Evolutionary conservation across 1,140 invertebrate genomes (phyloP).

Genomic region (Cheumatopsyche charites): DNA sequence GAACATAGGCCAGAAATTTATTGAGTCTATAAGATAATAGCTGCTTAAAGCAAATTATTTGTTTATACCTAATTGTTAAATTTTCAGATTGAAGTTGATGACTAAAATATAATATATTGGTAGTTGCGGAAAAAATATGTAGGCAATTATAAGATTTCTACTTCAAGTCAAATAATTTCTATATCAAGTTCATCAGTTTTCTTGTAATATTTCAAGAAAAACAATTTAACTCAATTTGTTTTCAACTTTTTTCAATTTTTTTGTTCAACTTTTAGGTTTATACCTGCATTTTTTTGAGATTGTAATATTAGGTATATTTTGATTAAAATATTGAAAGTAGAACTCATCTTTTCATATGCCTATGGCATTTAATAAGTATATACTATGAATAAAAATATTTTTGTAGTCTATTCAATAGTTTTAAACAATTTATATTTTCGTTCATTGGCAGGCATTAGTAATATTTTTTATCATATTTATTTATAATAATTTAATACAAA

Average conservation of each 20-base stretch:
- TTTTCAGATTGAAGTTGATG: background rate
- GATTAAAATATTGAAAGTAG: background rate
- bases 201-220: too few species aligned
- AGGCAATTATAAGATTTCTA: too few species aligned
- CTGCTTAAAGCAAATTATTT: background rate
- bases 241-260: too few species aligned
- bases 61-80: background rate
- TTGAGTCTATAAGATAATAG: background rate
- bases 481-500: conserved; percentile 2
- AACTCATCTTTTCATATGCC: conserved; percentile 15
- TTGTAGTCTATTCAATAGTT: conserved; percentile 20
- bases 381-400: conserved; percentile 13
- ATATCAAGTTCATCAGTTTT: too few species aligned
- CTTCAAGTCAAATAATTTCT: too few species aligned
- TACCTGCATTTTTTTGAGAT: too few species aligned
- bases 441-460: conserved; percentile 36
- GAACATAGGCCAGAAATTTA: background rate
- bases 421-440: conserved; percentile 22
- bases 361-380: conserved; percentile 3
- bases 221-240: too few species aligned
- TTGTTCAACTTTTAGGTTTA: too few species aligned
- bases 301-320: background rate
- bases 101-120: background rate
- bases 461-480: conserved; percentile 8
- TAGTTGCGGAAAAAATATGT: too few species aligned